These are phyloP conservation scores for Caenorhabditis angaria DNA, from an alignment of 2,888 invertebrate genomes.

Conservation along the genomic window DNA sequence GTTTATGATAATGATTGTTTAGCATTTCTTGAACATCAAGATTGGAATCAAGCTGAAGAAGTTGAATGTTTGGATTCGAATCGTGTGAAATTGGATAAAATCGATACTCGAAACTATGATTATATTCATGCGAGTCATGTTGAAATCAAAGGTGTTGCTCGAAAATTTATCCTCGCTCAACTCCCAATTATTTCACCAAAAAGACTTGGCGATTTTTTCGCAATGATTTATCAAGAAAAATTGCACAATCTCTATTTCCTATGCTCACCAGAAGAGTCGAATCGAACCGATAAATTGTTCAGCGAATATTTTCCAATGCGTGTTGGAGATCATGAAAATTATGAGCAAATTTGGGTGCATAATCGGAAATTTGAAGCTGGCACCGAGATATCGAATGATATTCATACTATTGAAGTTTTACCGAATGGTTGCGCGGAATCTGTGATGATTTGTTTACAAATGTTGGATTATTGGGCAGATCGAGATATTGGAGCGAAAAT, in stretches of 20 bases:
- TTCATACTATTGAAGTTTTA: not conserved
- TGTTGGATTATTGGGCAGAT: slow-evolving; percentile 1
- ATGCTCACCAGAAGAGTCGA: not conserved
- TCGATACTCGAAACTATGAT: not conserved
- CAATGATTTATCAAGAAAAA: slow-evolving; percentile 7
- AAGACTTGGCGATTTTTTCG: not conserved
- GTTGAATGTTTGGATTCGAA: slow-evolving; percentile 5
- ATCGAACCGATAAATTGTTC: not conserved
- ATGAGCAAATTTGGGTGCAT: slow-evolving; percentile 2
- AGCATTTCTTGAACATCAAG: not conserved
- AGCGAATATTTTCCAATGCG: slow-evolving; percentile 1
- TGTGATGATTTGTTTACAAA: not conserved
- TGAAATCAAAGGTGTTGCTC: not conserved
- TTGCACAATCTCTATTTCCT: not conserved
- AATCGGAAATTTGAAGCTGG: slow-evolving; percentile 3
- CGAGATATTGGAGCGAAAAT: not conserved
- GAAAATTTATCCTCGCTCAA: slow-evolving; percentile 7
- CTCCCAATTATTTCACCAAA: not conserved
- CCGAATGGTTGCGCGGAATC: slow-evolving; percentile 7
- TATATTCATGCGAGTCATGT: slow-evolving; percentile 11
- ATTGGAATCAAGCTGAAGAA: not conserved
- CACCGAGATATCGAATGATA: not conserved
- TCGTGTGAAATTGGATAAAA: slow-evolving; percentile 4
- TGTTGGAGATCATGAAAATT: not conserved
- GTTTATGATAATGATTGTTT: not conserved